A percentile compares a stretch with the other conserved stretches of the same genome.
These are phyloP conservation scores for Melikaiella ostensackeni DNA, from an alignment of 2,888 invertebrate species.

Conservation along the genomic window DNA sequence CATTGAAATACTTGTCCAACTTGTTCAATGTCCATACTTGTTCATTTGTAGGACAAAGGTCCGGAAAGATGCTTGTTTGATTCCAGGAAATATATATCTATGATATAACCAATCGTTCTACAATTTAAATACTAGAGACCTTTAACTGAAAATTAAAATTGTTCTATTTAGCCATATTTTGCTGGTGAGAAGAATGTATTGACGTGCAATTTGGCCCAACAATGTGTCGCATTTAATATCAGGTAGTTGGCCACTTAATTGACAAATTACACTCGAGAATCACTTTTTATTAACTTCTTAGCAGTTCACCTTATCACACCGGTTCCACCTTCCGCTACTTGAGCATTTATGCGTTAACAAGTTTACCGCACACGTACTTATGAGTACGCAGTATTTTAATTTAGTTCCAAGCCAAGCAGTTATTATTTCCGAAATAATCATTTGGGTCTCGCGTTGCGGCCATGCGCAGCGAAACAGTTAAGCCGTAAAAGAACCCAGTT, in stretches of 20 bases:
- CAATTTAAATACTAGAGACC: too few species aligned
- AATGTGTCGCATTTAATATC: constrained; percentile 10
- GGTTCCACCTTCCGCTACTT: not conserved
- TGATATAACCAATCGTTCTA: not conserved
- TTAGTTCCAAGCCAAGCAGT: constrained; percentile 49
- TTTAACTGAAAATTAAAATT: not conserved
- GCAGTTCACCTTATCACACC: constrained; percentile 7
- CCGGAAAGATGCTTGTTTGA: not conserved
- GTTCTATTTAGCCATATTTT: not conserved
- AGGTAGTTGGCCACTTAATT: constrained; percentile 14
- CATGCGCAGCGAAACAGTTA: constrained; percentile 45
- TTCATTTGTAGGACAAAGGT: not conserved
- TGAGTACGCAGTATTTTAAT: constrained; percentile 49
- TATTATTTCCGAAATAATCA: constrained; percentile 53
- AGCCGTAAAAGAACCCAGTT: constrained; percentile 12
- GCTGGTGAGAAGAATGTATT: not conserved
- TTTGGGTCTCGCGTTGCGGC: constrained; percentile 48
- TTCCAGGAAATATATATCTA: not conserved
- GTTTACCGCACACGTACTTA: constrained; percentile 47
- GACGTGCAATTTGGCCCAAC: not conserved
- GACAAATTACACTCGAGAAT: constrained; percentile 16
- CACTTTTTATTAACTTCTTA: constrained; percentile 24
- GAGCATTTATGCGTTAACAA: constrained; percentile 48
- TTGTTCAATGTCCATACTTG: not conserved
- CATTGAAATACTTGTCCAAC: not conserved